Evolutionary conservation across 2,113 vertebrate species (phyloP), one percentile per base, ranked within the genome.

Genomic region (Salvelinus namaycush): DNA sequence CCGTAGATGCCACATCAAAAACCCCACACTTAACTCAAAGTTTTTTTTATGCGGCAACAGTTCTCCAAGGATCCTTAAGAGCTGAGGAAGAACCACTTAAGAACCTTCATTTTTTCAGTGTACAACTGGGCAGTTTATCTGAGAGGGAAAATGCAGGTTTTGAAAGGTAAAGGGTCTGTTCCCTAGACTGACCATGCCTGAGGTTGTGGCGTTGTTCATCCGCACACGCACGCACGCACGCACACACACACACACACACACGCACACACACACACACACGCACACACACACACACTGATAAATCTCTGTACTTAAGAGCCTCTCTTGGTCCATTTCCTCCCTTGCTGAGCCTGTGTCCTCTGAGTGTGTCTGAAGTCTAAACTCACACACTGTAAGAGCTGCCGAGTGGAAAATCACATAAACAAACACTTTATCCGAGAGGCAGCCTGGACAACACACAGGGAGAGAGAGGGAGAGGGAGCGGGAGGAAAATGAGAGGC

Each of bases 371-470:
- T 81, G 87, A 87, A 91, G 84, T 88, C 88, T 87, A 74, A 75
- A 48, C 68, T 18, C 68, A 70, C 68, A 70, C 84, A 90, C 88
- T 83, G 77, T 91, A 85, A 83, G 84, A 87, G 87, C 87, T 79
- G 81, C 77, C 68, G 84, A 87, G 89, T 91, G 88, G 89, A 92
- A 92, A 90, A 91, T 92, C 81, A 75, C 81, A 90, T 86, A 91
- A 92, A 91, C 89, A 93, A 92, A 89, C 89, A 91, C 85, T 88
- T 87, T 77, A 91, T 87, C 89, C 87, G 79, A 54, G 76, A 87
- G 81, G 82, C 87, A 76, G 84, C 69, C 71, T 79, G 82, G 80
- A 74, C 39, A 73, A 83, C 75, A 83, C 72, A 65, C 12, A 22
- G 27, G 68, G 54, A 57, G 9, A n/a, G 54, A 1, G 8, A 70